These are phyloP conservation scores for Drosophila baimaii DNA, from an alignment of 1,140 invertebrate genomes.

Conservation along the genomic window DNA sequence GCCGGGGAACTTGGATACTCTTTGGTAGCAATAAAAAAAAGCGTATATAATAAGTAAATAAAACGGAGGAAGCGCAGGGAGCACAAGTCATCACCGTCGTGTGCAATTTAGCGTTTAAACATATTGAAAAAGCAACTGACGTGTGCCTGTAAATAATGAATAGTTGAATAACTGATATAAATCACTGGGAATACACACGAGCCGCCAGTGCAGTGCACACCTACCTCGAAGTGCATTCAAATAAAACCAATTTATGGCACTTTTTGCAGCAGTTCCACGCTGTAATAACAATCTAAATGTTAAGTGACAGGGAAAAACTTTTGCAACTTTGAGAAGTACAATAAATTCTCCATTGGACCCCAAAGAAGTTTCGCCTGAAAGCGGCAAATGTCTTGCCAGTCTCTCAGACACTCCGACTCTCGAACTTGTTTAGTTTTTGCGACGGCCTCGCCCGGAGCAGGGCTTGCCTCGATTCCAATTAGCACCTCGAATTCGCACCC, in stretches of 20 bases:
- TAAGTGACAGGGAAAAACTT: constrained; percentile 46
- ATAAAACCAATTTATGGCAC: constrained; percentile 42
- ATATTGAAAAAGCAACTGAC: constrained; percentile 44
- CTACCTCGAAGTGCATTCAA: constrained; percentile 8
- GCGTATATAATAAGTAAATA: constrained; percentile 3
- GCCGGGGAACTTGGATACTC: constrained; percentile 14
- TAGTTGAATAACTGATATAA: constrained; percentile 41
- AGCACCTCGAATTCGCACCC: constrained; percentile 45
- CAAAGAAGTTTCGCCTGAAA: constrained; percentile 23
- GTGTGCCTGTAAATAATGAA: constrained; percentile 38
- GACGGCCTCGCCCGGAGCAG: constrained; percentile 3
- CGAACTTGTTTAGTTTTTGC: constrained; percentile 38
- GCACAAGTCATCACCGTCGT: constrained; percentile 31
- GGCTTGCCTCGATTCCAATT: constrained; percentile 50
- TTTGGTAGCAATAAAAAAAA: constrained; percentile 15
- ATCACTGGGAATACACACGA: constrained; percentile 18
- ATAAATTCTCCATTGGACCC: constrained; percentile 49
- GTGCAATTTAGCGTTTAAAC: constrained; percentile 50
- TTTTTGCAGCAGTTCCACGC: constrained; percentile 20
- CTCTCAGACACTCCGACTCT: background rate
- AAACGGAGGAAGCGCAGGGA: background rate
- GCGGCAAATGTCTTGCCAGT: constrained; percentile 14
- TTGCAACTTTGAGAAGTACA: constrained; percentile 32
- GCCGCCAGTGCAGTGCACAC: background rate
- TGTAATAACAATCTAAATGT: constrained; percentile 45